Conservation (phyloP, 2,113 vertebrate species). For the Pygoscelis adeliae region DNA sequence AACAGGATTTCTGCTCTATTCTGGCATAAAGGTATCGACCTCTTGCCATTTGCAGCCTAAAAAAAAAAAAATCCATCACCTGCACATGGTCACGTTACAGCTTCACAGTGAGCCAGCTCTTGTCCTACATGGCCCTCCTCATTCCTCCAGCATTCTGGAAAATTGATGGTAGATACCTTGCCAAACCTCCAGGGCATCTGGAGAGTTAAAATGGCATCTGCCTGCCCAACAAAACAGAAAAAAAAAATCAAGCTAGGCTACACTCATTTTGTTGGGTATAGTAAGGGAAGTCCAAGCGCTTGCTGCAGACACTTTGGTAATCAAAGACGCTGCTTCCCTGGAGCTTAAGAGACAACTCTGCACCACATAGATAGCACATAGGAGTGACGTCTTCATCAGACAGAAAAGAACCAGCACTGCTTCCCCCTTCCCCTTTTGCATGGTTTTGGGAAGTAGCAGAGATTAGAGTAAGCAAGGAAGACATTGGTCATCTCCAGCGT, state of each 20-base stretch:
- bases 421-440: background rate
- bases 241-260: background rate
- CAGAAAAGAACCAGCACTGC: background rate
- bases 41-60: background rate
- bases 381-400: background rate
- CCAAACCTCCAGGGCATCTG: background rate
- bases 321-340: background rate
- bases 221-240: background rate
- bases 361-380: fast-evolving
- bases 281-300: background rate
- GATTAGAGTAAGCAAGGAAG: background rate
- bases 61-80: background rate
- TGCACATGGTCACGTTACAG: background rate
- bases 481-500: background rate
- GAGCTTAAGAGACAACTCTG: background rate
- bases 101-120: background rate
- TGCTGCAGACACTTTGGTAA: background rate
- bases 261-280: background rate
- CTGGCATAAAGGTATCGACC: background rate
- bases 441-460: background rate
- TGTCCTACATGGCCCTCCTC: background rate
- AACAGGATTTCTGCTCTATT: background rate
- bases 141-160: background rate
- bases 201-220: background rate
- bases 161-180: background rate